phyloP scores from a whole-genome alignment of 2,113 vertebrate species.

The Pampusana beccarii region DNA sequence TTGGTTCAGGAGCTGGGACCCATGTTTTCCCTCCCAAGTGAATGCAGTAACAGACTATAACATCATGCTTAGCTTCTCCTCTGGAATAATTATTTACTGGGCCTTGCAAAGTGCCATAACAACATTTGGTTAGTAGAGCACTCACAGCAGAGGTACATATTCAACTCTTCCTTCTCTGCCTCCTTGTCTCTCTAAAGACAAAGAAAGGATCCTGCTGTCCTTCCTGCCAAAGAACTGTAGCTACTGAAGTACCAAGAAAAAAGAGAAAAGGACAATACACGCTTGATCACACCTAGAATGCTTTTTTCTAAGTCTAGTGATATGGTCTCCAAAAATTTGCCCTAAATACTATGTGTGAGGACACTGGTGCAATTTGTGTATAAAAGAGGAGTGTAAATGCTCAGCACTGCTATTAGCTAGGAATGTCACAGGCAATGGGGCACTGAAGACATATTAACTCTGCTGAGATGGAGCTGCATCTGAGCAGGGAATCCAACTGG shows the following conservation, averaged over 20 bases:
- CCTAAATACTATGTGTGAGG: neutral
- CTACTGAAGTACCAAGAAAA: neutral
- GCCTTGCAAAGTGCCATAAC: neutral
- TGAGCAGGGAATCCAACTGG: neutral
- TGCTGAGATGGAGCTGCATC: neutral
- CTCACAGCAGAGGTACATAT: neutral
- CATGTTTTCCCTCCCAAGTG: neutral
- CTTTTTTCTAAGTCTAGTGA: neutral
- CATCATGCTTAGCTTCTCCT: neutral
- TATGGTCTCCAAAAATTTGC: accelerated
- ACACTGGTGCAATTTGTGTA: neutral
- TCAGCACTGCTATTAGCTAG: neutral
- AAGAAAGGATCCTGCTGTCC: neutral
- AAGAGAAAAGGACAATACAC: neutral
- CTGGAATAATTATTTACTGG: neutral
- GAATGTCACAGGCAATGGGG: accelerated
- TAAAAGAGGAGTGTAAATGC: neutral
- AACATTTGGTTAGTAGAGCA: neutral
- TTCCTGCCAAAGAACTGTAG: neutral
- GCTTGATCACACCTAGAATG: neutral
- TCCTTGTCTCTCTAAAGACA: neutral
- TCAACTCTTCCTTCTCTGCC: neutral
- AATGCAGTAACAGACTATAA: neutral
- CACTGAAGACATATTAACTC: neutral
- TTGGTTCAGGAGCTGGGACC: conserved; percentile 1